Conservation (phyloP, 2,888 invertebrate genomes). For the Danaus chrysippus region DNA sequence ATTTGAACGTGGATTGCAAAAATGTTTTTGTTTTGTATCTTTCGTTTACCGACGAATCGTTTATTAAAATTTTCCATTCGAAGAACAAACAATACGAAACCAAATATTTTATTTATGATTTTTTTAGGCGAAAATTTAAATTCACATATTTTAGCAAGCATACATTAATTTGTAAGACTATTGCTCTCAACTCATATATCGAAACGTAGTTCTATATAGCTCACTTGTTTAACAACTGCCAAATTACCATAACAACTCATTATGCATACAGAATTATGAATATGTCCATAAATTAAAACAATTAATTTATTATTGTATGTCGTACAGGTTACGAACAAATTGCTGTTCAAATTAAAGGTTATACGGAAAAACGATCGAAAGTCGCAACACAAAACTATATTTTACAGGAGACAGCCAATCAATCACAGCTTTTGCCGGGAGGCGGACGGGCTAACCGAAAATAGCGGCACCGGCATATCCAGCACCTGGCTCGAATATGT, state of each 20-base stretch:
- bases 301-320: not conserved
- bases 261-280: not conserved
- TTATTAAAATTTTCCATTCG: too few relatives aligned
- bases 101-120: not conserved
- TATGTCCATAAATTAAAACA: not conserved
- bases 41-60: too few relatives aligned
- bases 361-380: conserved; percentile 10
- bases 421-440: conserved; percentile 57
- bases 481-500: conserved; percentile 61
- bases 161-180: conserved; percentile 15
- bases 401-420: conserved; percentile 45
- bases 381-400: conserved; percentile 31
- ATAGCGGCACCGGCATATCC: conserved; percentile 62
- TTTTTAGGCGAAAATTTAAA: not conserved
- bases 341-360: not conserved
- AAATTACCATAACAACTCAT: conserved; percentile 4
- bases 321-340: conserved; percentile 6
- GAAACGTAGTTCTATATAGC: not conserved
- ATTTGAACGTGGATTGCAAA: too few relatives aligned
- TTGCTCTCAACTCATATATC: conserved; percentile 9
- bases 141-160: not conserved
- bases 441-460: conserved; percentile 65
- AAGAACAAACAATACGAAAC: too few relatives aligned
- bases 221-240: conserved; percentile 22
- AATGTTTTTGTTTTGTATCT: too few relatives aligned